Percentiles rank a stretch among this genome's conserved stretches.
Conservation (phyloP, 2,797 vertebrate genomes). For the Neoniphon sammara region DNA sequence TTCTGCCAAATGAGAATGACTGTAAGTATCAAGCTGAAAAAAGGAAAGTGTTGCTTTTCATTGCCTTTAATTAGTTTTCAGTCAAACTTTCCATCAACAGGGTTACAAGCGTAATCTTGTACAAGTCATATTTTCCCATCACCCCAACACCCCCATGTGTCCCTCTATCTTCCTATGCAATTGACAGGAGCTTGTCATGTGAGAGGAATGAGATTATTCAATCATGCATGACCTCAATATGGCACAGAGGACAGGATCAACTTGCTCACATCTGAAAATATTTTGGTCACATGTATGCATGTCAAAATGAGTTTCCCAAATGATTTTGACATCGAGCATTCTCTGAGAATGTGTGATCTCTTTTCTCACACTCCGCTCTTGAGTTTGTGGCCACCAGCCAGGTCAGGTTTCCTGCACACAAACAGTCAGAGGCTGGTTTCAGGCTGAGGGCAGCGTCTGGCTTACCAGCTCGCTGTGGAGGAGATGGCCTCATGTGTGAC, state of each 20-base stretch:
- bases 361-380: constrained; percentile 69
- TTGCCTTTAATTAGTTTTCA: no score
- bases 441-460: constrained; percentile 43
- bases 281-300: constrained; percentile 30
- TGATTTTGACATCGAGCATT: constrained; percentile 53
- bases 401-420: constrained; percentile 63
- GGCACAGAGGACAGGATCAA: constrained; percentile 41
- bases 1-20: background rate
- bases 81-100: no score
- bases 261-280: constrained; percentile 32
- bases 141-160: no score
- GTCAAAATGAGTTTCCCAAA: constrained; percentile 46
- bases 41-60: no score
- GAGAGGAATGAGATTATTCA: constrained; percentile 61
- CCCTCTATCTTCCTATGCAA: constrained; percentile 14
- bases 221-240: constrained; percentile 47
- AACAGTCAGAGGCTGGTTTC: constrained; percentile 40
- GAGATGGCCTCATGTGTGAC: background rate
- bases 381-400: constrained; percentile 52
- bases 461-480: constrained; percentile 7
- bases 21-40: no score
- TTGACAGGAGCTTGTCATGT: constrained; percentile 46
- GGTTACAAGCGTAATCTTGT: no score
- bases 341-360: constrained; percentile 60
- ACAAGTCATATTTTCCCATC: no score